These are phyloP conservation scores for Vanessa tameamea DNA, from an alignment of 1,140 invertebrate species.

Conservation along the genomic window DNA sequence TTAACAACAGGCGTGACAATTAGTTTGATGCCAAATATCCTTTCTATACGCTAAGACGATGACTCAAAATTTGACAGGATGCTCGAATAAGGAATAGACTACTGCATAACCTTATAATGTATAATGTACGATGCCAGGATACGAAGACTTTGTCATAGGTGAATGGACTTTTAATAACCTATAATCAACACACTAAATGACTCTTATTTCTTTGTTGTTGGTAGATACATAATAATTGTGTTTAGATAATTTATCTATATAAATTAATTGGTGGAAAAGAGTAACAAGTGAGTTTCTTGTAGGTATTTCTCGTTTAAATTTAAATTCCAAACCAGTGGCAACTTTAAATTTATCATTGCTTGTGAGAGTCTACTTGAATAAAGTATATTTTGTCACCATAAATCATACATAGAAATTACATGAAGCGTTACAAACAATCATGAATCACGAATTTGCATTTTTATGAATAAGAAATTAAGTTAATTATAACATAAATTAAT, in stretches of 20 bases:
- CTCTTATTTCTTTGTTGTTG: not conserved
- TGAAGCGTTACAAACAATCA: slow-evolving; percentile 10
- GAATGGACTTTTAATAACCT: slow-evolving; percentile 2
- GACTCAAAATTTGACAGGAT: slow-evolving; percentile 26
- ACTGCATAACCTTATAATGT: not conserved
- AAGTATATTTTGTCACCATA: too few species aligned
- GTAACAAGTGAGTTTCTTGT: too few species aligned
- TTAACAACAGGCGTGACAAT: slow-evolving; percentile 1
- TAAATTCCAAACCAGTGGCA: too few species aligned
- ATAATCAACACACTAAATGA: not conserved
- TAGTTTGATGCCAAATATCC: slow-evolving; percentile 15
- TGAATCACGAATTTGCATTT: slow-evolving; percentile 24
- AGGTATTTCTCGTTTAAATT: too few species aligned
- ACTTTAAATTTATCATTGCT: too few species aligned
- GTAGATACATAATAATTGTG: too few species aligned
- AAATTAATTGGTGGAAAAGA: too few species aligned
- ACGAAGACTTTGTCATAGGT: slow-evolving; percentile 1
- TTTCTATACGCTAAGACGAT: slow-evolving; percentile 13
- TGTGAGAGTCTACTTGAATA: too few species aligned
- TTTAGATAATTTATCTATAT: too few species aligned
- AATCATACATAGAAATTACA: slow-evolving; percentile 2
- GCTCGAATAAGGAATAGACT: slow-evolving; percentile 13
- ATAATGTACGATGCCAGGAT: not conserved
- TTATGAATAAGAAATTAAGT: slow-evolving; percentile 16
- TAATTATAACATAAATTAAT: slow-evolving; percentile 18